These are phyloP conservation scores for Chaunax sp. DNA, from an alignment of 2,797 vertebrate species.

Conservation along the genomic window DNA sequence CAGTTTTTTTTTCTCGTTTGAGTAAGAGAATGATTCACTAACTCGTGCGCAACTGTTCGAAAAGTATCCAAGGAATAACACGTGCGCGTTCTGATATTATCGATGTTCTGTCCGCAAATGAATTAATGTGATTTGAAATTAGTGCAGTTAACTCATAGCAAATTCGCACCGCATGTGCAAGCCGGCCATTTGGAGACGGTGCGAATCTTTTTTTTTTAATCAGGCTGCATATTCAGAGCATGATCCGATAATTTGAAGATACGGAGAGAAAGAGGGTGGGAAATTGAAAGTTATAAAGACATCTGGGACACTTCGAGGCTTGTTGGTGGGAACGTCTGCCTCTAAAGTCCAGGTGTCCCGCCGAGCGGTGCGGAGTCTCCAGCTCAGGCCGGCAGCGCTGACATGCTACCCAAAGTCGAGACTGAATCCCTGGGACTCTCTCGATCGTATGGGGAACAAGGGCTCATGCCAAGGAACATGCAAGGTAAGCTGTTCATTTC, in stretches of 20 bases:
- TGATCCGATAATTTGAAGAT: conserved; percentile 36
- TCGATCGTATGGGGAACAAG: conserved; percentile 96
- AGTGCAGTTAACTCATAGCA: conserved; percentile 26
- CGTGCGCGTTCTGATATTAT: neutral
- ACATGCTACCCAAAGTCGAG: conserved; percentile 99
- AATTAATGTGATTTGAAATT: conserved; percentile 44
- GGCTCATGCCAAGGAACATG: conserved; percentile 96
- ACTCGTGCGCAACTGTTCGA: conserved; percentile 41
- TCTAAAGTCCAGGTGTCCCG: conserved; percentile 87
- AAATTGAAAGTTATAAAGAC: conserved; percentile 14
- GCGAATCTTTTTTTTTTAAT: conserved; percentile 18
- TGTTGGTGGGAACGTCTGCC: conserved; percentile 53
- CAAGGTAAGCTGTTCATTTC: conserved; percentile 88
- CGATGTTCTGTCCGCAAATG: conserved; percentile 13
- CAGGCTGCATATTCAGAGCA: conserved; percentile 27
- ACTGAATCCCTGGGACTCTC: conserved; percentile 94
- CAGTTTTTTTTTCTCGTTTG: conserved; percentile 40
- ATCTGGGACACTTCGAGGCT: conserved; percentile 47
- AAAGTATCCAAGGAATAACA: conserved; percentile 18
- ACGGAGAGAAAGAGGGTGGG: conserved; percentile 14
- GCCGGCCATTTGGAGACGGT: conserved; percentile 25
- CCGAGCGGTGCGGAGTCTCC: conserved; percentile 83
- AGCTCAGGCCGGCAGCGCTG: conserved; percentile 87
- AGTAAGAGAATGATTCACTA: conserved; percentile 43
- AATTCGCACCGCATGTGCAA: conserved; percentile 4